Evolutionary conservation across 2,797 vertebrate species (phyloP).

Genomic region (Hydrolagus colliei): DNA sequence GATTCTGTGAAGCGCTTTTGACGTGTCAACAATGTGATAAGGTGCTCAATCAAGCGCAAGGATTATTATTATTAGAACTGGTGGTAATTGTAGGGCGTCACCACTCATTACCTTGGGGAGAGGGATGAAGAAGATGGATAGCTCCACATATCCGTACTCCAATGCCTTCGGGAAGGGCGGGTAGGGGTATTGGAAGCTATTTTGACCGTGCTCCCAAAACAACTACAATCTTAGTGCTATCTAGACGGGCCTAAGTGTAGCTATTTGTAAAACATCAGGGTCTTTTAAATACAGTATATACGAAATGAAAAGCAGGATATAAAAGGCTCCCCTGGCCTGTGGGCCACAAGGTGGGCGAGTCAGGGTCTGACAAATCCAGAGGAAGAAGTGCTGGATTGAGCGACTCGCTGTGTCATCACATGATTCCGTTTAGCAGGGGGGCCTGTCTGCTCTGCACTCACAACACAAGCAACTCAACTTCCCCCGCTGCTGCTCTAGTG

Average conservation of each 20-base stretch:
- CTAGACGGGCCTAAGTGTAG: neutral
- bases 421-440: conserved; percentile 19
- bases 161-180: too few relatives aligned
- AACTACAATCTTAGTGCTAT: neutral
- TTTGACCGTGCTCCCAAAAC: neutral
- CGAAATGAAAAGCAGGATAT: too few relatives aligned
- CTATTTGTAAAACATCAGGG: neutral
- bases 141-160: too few relatives aligned
- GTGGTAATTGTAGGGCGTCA: too few relatives aligned
- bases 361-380: neutral
- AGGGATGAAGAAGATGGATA: too few relatives aligned
- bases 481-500: neutral
- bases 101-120: too few relatives aligned
- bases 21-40: too few relatives aligned
- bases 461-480: neutral
- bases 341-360: neutral
- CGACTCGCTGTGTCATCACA: neutral
- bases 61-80: too few relatives aligned
- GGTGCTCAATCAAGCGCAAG: too few relatives aligned
- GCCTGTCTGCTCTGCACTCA: neutral
- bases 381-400: too few relatives aligned
- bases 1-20: too few relatives aligned
- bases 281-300: neutral
- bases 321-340: neutral
- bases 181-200: too few relatives aligned